Base-by-base conservation (phyloP, 2,888 invertebrate species). In the Aphrophora alni region DNA sequence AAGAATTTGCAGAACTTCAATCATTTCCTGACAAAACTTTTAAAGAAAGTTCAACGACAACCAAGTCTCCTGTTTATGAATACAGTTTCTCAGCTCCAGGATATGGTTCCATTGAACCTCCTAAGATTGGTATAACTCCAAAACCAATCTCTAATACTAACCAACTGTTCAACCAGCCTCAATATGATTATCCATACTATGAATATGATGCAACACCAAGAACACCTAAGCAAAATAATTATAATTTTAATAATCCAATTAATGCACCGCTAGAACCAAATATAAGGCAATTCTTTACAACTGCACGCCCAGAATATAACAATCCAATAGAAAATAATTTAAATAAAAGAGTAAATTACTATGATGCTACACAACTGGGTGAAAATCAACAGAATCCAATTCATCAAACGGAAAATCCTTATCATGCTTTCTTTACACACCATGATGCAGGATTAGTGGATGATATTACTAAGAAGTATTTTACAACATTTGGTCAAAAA, bases 401-500 rank as follows among this genome's bases (percentile, higher is more conserved):
- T 17, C n/a, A 21, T 59, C 86, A 85, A 75, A 92, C 92, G 8
- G 88, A 91, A 24, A 91, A 90, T 85, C 90, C 92, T 8, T 89
- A 92, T 87, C 90, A 93, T 85, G 90, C 91, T 44, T 93, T 92
- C 87, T 93, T 93, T 88, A 93, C 93, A 17, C 92, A 92, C 86
- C 93, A 93, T 83, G 90, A 92, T 86, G 90, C 93, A 85, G 90
- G 91, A 80, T 91, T 92, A 83, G 89, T 94, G 82, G 94, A 94
- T 85, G 94, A 94, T 85, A 93, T 93, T 79, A 94, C 94, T 3
- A 93, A 92, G 86, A 93, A 93, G 85, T 94, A 93, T 80, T 94
- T 94, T 86, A 93, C 93, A 33, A 91, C 93, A 84, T 94, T 94
- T 86, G 95, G 93, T 0, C 93, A 92, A 87, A 95, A 93, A 87